These are phyloP conservation scores for Pristionchus fissidentatus DNA, from an alignment of 2,888 invertebrate species.

Conservation along the genomic window DNA sequence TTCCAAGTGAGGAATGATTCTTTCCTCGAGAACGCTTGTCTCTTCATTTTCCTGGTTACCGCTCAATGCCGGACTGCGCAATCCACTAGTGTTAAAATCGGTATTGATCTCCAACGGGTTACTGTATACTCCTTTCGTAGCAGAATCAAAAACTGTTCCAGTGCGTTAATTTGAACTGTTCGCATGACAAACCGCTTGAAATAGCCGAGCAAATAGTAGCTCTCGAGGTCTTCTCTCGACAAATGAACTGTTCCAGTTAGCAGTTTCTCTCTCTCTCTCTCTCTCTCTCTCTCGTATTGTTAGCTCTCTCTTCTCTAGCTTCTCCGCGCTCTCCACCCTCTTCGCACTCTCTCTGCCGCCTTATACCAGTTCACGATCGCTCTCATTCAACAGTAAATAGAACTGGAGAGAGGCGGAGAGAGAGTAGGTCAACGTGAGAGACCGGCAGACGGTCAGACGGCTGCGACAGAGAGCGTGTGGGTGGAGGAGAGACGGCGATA, in stretches of 20 bases:
- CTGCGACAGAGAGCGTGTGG: not conserved
- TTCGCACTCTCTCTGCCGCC: too few species aligned
- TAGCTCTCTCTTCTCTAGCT: not conserved
- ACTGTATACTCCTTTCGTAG: not conserved
- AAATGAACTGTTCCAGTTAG: not conserved
- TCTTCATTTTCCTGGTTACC: slow-evolving; percentile 15
- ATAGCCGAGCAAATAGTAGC: slow-evolving; percentile 10
- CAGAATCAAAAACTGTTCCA: not conserved
- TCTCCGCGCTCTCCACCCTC: not conserved
- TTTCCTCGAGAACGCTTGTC: too few species aligned
- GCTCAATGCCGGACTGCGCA: slow-evolving; percentile 32
- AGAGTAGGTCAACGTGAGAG: slow-evolving; percentile 37
- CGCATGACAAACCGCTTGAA: not conserved
- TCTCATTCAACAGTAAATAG: slow-evolving; percentile 42
- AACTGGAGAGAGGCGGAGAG: slow-evolving; percentile 14
- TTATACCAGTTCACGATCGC: slow-evolving; percentile 42
- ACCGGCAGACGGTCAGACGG: not conserved
- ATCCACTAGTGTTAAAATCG: too few species aligned
- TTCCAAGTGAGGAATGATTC: not conserved
- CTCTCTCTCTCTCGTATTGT: not conserved
- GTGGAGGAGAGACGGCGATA: not conserved
- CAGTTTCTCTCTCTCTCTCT: not conserved
- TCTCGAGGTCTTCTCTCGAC: not conserved
- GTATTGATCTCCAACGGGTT: not conserved
- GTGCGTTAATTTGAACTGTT: not conserved